These are phyloP conservation scores for Phenacoccus solenopsis DNA, from an alignment of 1,140 invertebrate species.

Conservation along the genomic window DNA sequence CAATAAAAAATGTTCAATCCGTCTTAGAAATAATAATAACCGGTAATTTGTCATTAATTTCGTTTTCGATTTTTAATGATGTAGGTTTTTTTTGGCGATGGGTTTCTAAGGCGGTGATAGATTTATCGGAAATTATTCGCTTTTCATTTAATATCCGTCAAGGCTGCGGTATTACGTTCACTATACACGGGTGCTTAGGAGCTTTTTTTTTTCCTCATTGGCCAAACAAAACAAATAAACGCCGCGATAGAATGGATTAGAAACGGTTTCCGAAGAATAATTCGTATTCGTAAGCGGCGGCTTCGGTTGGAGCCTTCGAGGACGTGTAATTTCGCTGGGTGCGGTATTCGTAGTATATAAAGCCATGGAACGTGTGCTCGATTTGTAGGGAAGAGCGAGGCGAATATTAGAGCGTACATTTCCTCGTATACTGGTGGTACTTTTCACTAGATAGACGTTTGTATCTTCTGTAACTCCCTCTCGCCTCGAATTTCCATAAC, in stretches of 20 bases:
- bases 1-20: not conserved
- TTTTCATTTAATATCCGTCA: not conserved
- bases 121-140: not conserved
- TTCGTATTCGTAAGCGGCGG: no score
- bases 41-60: conserved; percentile 3
- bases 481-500: no score
- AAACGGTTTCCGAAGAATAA: not conserved
- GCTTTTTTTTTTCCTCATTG: not conserved
- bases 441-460: no score
- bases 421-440: no score
- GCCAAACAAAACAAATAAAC: not conserved
- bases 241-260: not conserved
- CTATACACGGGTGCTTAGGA: not conserved
- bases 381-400: no score
- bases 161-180: not conserved
- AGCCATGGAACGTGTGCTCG: no score
- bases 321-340: no score
- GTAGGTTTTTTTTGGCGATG: not conserved
- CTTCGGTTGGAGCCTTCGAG: no score
- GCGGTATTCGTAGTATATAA: no score
- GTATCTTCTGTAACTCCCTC: no score
- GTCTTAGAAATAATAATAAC: conserved; percentile 3
- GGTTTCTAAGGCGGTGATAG: not conserved
- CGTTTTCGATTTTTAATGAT: not conserved
- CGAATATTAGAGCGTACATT: no score